Evolutionary conservation across 37 sponge, comb jelly and placozoan species (phyloP), one percentile per base, ranked within the genome.

Genomic region (Ephydatia muelleri): DNA sequence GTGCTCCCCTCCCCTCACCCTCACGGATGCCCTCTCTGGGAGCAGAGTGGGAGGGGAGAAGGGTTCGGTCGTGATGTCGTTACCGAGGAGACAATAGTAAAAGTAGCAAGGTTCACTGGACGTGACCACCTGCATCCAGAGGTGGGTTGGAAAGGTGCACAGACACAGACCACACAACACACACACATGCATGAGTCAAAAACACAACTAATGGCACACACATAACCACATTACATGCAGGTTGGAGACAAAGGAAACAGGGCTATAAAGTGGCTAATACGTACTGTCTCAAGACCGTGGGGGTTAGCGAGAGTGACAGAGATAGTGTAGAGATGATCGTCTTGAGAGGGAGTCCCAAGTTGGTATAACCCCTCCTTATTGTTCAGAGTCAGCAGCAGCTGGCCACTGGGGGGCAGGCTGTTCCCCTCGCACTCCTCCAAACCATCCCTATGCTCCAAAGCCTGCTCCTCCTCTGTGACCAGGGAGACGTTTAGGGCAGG

Each of bases 401-500:
- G 70, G 9, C 57, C 57, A 4, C 0, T 76, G 39, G 39, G 22
- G 29, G 12, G 37, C 26, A 25, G 35, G 25, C 6, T 5, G 22
- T 3, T 21, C 31, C 49, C 75, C 19, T 34, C 43, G 14, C 82
- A 66, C 80, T 82, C 82, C 69, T 87, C 6, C 9, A 6, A 14
- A 1, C 38, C 71, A 39, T 32, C 32, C 64, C 27, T 67, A 27
- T 65, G 37, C 37, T 78, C 38, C 26, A 23, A 30, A 1, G 27
- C 29, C 32, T 38, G 68, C 0, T 89, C 85, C n/a, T 34, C 38
- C 67, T 95, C 96, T 26, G 78, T 67, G 37, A 90, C 80, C 57
- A 97, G 72, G 30, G 84, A 48, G n/a, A 97, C 67, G 16, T 65
- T 36, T 14, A 97, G 78, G 75, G 95, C 90, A 5, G 95, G 97